phyloP scores from a whole-genome alignment of 2,888 invertebrate species.

The Gymnoscelis rufifasciata region DNA sequence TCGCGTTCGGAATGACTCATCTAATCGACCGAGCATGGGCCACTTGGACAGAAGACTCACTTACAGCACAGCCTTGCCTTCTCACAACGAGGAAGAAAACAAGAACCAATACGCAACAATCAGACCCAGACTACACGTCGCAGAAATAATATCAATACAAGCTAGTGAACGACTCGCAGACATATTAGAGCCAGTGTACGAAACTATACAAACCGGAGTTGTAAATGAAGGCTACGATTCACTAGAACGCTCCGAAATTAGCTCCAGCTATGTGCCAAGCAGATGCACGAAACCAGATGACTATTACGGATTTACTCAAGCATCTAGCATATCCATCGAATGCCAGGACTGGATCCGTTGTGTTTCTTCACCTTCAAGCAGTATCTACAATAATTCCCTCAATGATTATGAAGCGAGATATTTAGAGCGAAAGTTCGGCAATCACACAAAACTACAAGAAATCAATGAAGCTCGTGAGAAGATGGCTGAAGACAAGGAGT shows the following conservation, averaged over 20 bases:
- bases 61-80: conserved; percentile 54
- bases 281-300: conserved; percentile 45
- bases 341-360: conserved; percentile 63
- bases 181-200: conserved; percentile 67
- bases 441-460: conserved; percentile 36
- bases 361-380: conserved; percentile 51
- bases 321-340: conserved; percentile 59
- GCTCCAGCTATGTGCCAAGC: conserved; percentile 47
- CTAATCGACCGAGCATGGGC: conserved; percentile 46
- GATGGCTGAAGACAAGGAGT: conserved; percentile 14
- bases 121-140: conserved; percentile 59
- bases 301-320: conserved; percentile 58
- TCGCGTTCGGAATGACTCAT: conserved; percentile 52
- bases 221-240: conserved; percentile 56
- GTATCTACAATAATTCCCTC: conserved; percentile 55
- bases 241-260: conserved; percentile 48
- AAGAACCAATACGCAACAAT: conserved; percentile 48
- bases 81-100: conserved; percentile 30
- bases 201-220: conserved; percentile 56
- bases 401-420: conserved; percentile 47
- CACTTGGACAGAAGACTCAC: conserved; percentile 57
- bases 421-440: conserved; percentile 42
- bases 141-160: conserved; percentile 71
- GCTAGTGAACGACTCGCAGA: conserved; percentile 64
- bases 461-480: conserved; percentile 31